Conservation (phyloP, 2,113 vertebrate genomes). For the Centropristis striata region DNA sequence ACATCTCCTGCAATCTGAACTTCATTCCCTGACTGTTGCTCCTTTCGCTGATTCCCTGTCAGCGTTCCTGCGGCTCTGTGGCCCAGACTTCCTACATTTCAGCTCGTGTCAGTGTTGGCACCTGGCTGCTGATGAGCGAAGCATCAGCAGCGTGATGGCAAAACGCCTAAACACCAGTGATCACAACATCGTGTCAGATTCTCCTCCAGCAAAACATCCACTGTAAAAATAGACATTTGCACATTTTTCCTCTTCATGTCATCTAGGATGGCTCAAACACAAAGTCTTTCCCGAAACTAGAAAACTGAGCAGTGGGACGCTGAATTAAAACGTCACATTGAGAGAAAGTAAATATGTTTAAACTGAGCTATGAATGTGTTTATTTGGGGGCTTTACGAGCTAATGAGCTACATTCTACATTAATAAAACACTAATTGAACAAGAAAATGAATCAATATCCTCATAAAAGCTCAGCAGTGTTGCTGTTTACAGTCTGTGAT, state of each 20-base stretch:
- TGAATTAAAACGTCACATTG: not conserved
- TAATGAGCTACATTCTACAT: not conserved
- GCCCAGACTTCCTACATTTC: not conserved
- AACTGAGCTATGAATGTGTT: not conserved
- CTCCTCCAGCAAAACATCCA: not conserved
- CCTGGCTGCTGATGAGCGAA: not conserved
- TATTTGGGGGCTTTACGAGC: not conserved
- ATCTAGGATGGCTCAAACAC: not conserved
- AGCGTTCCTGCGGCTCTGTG: not conserved
- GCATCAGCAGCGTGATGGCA: conserved; percentile 5
- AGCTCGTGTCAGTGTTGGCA: conserved; percentile 18
- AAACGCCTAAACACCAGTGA: conserved; percentile 8
- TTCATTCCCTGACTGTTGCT: conserved; percentile 32
- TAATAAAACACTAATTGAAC: not conserved
- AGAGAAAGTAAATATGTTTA: not conserved
- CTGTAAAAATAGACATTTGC: conserved; percentile 4
- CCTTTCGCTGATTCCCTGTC: conserved; percentile 41
- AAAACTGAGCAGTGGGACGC: not conserved
- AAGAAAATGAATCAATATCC: not conserved
- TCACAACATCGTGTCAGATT: not conserved
- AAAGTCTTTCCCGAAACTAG: not conserved
- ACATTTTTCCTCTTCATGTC: not conserved
- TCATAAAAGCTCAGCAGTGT: not conserved
- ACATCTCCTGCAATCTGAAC: conserved; percentile 28
- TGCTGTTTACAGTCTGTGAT: not conserved